Evolutionary conservation across 37 sponge, comb jelly and placozoan genomes (phyloP), one percentile per base, ranked within the genome.

Genomic region (Spongilla lacustris): DNA sequence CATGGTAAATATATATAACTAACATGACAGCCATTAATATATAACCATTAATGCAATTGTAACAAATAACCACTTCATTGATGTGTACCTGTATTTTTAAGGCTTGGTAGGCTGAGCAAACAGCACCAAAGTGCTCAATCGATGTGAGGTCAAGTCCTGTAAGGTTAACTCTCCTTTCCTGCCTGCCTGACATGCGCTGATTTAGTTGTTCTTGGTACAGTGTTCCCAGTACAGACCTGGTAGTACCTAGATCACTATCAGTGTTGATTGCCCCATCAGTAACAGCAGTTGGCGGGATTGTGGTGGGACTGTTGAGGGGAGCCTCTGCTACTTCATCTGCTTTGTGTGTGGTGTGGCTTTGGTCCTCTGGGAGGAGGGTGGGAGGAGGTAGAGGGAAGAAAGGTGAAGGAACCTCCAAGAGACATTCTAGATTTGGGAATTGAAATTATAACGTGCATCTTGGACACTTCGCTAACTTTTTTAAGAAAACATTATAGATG

Each of bases 101-200:
- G 5, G 95, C 97, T 73, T 96, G 97, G 74, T 92, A 98, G 2
- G 98, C 95, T 14, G 95, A 96, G 31, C 94, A 95, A 35, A 88
- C 77, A 30, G 71, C 69, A 23, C 97, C 95, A 74, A 98, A 92
- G 46, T 91, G 77, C 58, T 93, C 89, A 17, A 89, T 88, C 25
- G 90, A 66, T 69, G 78, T 83, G 2, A 75, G 34, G 76, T 96
- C 89, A 37, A 94, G 68, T 6, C 81, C 95, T 35, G 95, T 78
- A 29, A 82, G 89, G 31, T 85, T 68, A 0, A 82, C 38, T 34
- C 98, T 71, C 36, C 98, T 89, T 49, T 92, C 92, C 48, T 87
- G 83, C 27, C 86, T 46, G 46, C 68, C 84, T 19, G 26, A 79
- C 96, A 96, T 90, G 19, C 94, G 84, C 12, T 66, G 30, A 4